Evolutionary conservation across 2,113 vertebrate species (phyloP).

Genomic region (Nothobranchius furzeri): DNA sequence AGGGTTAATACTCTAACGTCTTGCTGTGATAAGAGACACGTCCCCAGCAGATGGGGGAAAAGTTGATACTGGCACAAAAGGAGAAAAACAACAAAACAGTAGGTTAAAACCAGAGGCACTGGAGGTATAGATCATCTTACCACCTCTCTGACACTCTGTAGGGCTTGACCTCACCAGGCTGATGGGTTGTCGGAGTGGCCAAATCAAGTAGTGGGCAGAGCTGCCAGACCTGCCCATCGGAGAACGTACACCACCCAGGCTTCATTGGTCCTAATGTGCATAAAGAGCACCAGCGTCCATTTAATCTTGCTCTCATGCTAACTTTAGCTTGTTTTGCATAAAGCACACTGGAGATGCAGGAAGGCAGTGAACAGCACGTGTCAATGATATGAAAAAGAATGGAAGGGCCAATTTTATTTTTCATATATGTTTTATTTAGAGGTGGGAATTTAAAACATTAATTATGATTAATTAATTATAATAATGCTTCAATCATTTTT

Average conservation of each 20-base stretch:
- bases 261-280: slow-evolving; percentile 35
- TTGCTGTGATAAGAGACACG: slow-evolving; percentile 40
- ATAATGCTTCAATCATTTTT: too few relatives aligned
- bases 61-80: slow-evolving; percentile 68
- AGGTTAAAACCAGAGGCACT: slow-evolving; percentile 69
- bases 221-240: slow-evolving; percentile 47
- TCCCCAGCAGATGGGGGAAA: slow-evolving; percentile 68
- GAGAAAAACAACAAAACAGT: slow-evolving; percentile 78
- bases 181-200: slow-evolving; percentile 72
- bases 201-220: slow-evolving; percentile 62
- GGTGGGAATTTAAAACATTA: too few relatives aligned
- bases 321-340: background rate
- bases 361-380: background rate
- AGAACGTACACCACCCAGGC: slow-evolving; percentile 35
- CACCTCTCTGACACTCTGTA: slow-evolving; percentile 79
- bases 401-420: too few relatives aligned
- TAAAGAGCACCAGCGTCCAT: slow-evolving; percentile 4
- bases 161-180: slow-evolving; percentile 80
- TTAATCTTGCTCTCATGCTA: slow-evolving; percentile 25
- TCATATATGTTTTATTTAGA: too few relatives aligned
- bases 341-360: background rate
- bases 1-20: slow-evolving; percentile 53
- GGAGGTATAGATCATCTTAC: slow-evolving; percentile 73
- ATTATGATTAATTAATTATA: too few relatives aligned
- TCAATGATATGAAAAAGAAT: too few relatives aligned